These are phyloP conservation scores for Brotula barbata DNA, from an alignment of 2,797 vertebrate species.

Conservation along the genomic window DNA sequence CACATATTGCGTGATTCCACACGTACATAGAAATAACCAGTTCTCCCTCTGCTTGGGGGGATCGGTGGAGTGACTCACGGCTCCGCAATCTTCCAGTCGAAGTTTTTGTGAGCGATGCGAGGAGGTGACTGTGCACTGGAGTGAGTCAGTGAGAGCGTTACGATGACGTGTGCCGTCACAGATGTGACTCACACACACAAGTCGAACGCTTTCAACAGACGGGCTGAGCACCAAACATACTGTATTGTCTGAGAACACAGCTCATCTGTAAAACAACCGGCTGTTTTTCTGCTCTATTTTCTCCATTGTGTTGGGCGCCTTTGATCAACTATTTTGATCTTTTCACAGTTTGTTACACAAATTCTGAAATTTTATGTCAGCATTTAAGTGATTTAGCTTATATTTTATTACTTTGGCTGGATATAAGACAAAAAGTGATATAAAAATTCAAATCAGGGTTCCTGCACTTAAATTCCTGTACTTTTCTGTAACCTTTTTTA, in stretches of 20 bases:
- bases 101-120: conserved; percentile 20
- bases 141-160: conserved; percentile 60
- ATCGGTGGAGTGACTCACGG: background rate
- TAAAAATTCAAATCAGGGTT: no score
- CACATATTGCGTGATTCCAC: no score
- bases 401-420: no score
- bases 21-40: no score
- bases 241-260: conserved; percentile 14
- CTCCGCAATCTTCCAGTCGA: conserved; percentile 19
- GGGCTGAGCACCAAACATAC: conserved; percentile 45
- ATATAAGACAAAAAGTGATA: no score
- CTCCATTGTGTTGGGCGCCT: background rate
- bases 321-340: no score
- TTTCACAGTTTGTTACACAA: no score
- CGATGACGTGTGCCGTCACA: conserved; percentile 48
- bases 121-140: conserved; percentile 41
- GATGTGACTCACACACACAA: conserved; percentile 66
- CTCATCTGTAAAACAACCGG: background rate
- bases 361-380: no score
- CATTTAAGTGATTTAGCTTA: no score
- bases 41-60: no score
- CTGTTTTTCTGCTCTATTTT: background rate
- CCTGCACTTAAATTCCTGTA: no score
- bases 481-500: no score
- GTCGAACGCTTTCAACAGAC: conserved; percentile 49